Evolutionary conservation across 2,113 vertebrate genomes (phyloP).

Genomic region (Mobula birostris): DNA sequence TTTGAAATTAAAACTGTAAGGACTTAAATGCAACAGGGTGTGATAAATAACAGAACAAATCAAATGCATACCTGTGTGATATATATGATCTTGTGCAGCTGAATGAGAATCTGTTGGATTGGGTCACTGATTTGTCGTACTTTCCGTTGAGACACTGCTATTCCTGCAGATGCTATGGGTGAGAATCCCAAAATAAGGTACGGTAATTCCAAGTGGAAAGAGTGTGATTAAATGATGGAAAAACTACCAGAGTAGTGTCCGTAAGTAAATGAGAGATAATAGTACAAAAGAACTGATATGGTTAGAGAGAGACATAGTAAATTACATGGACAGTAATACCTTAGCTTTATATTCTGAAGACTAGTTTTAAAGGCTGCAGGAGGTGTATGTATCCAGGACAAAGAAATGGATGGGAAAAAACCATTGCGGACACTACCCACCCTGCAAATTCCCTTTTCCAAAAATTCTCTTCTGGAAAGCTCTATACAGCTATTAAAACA

Average conservation of each 20-base stretch:
- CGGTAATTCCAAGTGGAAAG: slow-evolving; percentile 40
- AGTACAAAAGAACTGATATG: neutral
- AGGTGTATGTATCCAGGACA: too few species aligned
- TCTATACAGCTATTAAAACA: too few species aligned
- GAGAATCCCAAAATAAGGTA: slow-evolving; percentile 45
- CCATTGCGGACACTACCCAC: too few species aligned
- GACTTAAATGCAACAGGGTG: neutral
- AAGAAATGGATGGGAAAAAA: too few species aligned
- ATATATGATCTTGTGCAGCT: slow-evolving; percentile 84
- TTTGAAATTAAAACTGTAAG: neutral
- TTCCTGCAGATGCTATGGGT: slow-evolving; percentile 61
- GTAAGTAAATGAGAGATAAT: neutral
- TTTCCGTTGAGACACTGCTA: slow-evolving; percentile 79
- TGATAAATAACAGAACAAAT: slow-evolving; percentile 36
- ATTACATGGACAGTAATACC: neutral
- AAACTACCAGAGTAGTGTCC: neutral
- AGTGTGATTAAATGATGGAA: slow-evolving; percentile 21
- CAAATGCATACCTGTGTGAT: slow-evolving; percentile 66
- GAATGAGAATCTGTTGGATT: slow-evolving; percentile 73
- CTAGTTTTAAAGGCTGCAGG: too few species aligned
- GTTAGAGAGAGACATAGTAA: neutral
- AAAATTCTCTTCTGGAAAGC: too few species aligned
- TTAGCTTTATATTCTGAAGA: too few species aligned
- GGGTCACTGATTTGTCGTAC: slow-evolving; percentile 80
- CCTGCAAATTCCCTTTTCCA: too few species aligned